Evolutionary conservation across 2,797 vertebrate genomes (phyloP).

Genomic region (Ispidina lecontei): DNA sequence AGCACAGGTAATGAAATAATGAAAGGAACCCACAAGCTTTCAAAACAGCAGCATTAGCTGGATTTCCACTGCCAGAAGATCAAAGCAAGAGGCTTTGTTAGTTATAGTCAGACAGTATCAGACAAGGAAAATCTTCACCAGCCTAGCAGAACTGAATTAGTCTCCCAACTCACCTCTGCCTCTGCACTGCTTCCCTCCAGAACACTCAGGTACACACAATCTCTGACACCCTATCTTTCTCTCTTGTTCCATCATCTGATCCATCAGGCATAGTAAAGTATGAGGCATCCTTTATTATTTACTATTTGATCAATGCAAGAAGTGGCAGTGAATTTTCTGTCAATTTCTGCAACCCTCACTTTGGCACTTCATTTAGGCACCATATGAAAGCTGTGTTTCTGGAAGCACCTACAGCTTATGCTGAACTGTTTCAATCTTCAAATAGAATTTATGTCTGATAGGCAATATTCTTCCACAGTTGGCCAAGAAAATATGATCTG

Average conservation of each 20-base stretch:
- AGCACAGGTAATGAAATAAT: conserved; percentile 59
- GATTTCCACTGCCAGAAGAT: conserved; percentile 64
- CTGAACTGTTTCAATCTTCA: background rate
- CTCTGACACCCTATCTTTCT: background rate
- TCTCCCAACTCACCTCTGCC: background rate
- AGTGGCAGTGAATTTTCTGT: background rate
- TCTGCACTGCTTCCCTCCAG: background rate
- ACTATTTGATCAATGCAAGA: background rate
- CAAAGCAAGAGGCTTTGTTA: conserved; percentile 65
- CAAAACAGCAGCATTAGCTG: conserved; percentile 26
- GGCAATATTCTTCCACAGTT: background rate
- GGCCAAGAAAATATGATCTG: background rate
- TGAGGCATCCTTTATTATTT: background rate
- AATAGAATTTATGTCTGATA: background rate
- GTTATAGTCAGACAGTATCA: conserved; percentile 33
- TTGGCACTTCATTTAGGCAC: background rate
- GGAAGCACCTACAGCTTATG: background rate
- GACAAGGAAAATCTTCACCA: conserved; percentile 20
- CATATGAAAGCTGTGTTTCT: background rate
- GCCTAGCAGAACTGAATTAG: background rate
- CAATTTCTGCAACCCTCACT: background rate
- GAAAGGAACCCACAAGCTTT: conserved; percentile 62
- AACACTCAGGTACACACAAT: background rate
- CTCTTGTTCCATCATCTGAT: background rate
- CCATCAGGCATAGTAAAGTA: background rate